phyloP scores from a whole-genome alignment of 2,797 vertebrate genomes.

The Garrulus glandarius region DNA sequence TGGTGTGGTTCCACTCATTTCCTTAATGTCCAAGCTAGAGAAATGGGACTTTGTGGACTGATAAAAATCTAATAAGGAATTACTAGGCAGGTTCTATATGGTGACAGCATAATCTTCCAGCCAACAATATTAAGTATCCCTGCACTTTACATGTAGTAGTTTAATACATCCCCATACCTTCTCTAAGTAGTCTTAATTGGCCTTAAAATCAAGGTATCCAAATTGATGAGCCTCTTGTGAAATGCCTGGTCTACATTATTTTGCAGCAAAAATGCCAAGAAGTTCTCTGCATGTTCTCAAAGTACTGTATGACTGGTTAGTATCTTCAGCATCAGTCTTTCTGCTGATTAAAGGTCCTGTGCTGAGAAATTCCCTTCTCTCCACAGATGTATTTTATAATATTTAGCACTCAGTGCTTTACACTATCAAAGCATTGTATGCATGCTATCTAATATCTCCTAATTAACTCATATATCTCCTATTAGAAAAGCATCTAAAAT shows the following conservation, averaged over 20 bases:
- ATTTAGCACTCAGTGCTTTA: conserved; percentile 60
- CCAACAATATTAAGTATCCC: background rate
- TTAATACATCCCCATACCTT: background rate
- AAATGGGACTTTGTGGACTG: background rate
- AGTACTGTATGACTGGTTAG: background rate
- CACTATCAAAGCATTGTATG: conserved; percentile 37
- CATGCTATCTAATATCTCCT: conserved; percentile 45
- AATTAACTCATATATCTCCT: conserved; percentile 48
- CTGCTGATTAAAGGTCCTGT: conserved; percentile 23
- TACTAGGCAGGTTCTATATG: background rate
- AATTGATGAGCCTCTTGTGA: conserved; percentile 13
- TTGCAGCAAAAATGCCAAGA: background rate
- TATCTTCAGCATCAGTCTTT: background rate
- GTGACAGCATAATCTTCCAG: conserved; percentile 8
- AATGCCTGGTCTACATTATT: background rate
- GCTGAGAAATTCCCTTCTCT: background rate
- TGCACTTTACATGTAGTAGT: background rate
- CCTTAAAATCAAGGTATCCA: background rate
- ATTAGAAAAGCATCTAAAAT: conserved; percentile 45
- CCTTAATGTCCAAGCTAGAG: background rate
- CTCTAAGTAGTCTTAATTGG: background rate
- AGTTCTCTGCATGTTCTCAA: background rate
- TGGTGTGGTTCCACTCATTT: background rate
- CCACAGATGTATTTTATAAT: conserved; percentile 8
- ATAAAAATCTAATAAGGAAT: conserved; percentile 27